Evolutionary conservation across 2,888 invertebrate species (phyloP).

Genomic region (Kuschelorhynchus macadamiae): DNA sequence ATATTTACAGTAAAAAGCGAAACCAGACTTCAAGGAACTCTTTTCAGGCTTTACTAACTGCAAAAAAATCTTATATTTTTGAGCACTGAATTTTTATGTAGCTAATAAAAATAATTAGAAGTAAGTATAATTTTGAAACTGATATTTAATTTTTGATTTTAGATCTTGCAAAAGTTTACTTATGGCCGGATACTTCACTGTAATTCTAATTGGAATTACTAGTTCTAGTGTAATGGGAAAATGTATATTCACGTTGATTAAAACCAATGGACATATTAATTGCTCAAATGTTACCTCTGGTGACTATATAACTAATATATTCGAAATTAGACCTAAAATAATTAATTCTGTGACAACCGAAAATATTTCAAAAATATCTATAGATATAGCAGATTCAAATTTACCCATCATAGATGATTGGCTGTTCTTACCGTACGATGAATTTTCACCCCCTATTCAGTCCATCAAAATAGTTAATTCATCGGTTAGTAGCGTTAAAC

Average conservation of each 20-base stretch:
- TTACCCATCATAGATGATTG: constrained; percentile 27
- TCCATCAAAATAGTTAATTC: constrained; percentile 30
- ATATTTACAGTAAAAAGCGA: too few relatives aligned
- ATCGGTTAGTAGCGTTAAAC: constrained; percentile 14
- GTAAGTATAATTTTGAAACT: too few relatives aligned
- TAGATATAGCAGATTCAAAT: constrained; percentile 23
- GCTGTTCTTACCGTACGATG: constrained; percentile 25
- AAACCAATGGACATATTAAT: background rate
- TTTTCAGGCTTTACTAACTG: too few relatives aligned
- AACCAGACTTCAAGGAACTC: too few relatives aligned
- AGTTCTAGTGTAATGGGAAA: background rate
- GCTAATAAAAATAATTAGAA: too few relatives aligned
- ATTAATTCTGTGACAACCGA: background rate
- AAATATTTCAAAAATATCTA: constrained; percentile 20
- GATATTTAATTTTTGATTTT: too few relatives aligned
- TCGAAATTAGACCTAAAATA: constrained; percentile 9
- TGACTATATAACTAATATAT: constrained; percentile 20
- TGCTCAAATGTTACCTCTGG: constrained; percentile 19
- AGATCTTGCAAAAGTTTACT: too few relatives aligned
- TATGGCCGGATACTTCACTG: background rate
- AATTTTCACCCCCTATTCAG: background rate
- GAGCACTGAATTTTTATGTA: too few relatives aligned
- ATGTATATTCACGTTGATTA: constrained; percentile 10
- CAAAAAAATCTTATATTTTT: too few relatives aligned
- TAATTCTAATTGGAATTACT: background rate